These are phyloP conservation scores for Misgurnus mizolepis DNA, from an alignment of 2,113 vertebrate genomes.

Conservation along the genomic window DNA sequence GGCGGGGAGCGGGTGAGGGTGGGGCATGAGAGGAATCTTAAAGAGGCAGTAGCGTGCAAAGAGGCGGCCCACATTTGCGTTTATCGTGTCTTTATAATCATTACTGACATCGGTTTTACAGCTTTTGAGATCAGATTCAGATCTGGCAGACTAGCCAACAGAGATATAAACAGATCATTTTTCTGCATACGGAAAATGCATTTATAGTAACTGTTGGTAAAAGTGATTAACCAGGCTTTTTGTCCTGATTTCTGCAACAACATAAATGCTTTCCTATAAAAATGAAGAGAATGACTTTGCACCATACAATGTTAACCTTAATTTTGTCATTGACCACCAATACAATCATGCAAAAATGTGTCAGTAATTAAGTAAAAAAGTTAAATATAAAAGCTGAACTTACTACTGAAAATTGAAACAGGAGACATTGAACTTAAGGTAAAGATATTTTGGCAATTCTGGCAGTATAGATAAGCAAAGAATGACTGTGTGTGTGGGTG, in stretches of 20 bases:
- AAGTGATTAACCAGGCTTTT: not conserved
- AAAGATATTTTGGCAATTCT: slow-evolving; percentile 25
- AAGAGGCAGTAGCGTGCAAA: not conserved
- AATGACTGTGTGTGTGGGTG: slow-evolving; percentile 1
- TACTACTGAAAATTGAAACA: too few relatives aligned
- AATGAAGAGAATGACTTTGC: too few relatives aligned
- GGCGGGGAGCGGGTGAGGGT: slow-evolving; percentile 32
- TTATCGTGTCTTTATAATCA: slow-evolving; percentile 16
- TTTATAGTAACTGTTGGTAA: not conserved
- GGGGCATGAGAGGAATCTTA: not conserved
- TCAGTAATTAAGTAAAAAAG: not conserved
- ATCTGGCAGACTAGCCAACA: not conserved
- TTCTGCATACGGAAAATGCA: not conserved
- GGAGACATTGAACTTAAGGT: too few relatives aligned
- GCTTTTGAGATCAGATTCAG: not conserved
- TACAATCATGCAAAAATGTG: not conserved
- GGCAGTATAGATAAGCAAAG: slow-evolving; percentile 21
- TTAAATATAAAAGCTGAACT: too few relatives aligned
- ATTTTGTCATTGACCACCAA: not conserved
- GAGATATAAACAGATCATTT: not conserved
- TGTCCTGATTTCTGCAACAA: not conserved
- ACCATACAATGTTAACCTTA: not conserved
- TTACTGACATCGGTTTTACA: slow-evolving; percentile 8
- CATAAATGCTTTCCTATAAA: not conserved
- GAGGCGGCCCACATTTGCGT: slow-evolving; percentile 8